Evolutionary conservation across 2,113 vertebrate species (phyloP).

Genomic region (Prolemur simus): DNA sequence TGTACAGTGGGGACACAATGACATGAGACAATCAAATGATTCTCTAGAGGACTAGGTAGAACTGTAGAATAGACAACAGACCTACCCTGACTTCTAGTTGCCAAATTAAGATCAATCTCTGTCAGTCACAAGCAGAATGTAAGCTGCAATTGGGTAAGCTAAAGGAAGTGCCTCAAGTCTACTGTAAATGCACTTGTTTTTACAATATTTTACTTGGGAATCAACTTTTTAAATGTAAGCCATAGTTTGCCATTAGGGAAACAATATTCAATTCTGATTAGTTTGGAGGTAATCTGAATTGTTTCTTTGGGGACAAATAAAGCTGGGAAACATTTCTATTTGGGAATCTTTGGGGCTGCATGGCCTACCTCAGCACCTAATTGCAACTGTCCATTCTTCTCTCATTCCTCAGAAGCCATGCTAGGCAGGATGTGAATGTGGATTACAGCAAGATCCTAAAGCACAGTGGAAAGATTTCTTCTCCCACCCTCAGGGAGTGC

Average conservation of each 20-base stretch:
- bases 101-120: neutral
- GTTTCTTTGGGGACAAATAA: neutral
- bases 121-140: neutral
- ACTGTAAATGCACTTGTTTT: neutral
- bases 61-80: neutral
- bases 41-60: neutral
- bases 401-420: neutral
- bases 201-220: neutral
- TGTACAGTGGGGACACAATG: neutral
- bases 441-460: neutral
- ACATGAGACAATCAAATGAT: neutral
- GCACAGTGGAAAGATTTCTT: neutral
- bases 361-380: neutral
- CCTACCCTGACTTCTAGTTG: neutral
- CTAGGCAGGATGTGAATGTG: neutral
- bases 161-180: neutral
- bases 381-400: neutral
- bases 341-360: neutral
- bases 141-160: neutral
- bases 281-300: neutral
- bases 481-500: neutral
- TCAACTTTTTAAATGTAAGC: neutral
- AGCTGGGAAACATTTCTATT: neutral
- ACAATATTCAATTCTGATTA: neutral
- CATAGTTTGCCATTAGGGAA: neutral